Evolutionary conservation across 2,888 invertebrate genomes (phyloP), one percentile per base, ranked within the genome.

Genomic region (Ennomos erosarius): DNA sequence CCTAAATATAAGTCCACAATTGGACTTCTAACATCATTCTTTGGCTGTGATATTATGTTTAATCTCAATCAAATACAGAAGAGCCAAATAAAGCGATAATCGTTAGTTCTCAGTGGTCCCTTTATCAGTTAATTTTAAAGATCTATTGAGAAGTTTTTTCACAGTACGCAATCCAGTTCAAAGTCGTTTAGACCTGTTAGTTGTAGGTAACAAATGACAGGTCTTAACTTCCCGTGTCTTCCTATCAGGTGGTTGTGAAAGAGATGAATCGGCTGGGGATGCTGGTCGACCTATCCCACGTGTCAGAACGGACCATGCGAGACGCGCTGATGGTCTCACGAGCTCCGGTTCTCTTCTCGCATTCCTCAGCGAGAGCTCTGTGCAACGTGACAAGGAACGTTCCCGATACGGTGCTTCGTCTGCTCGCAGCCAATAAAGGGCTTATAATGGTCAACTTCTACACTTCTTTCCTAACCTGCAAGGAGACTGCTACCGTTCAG

Each of bases 211-310:
- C 26, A 26, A 26, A 26, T 26, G 3, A 26, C 26, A 26, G 4
- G 5, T 26, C 5, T 6, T 26, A 26, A 26, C 26, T 26, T 5
- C 6, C 26, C 26, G 26, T 26, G 26, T 26, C 26, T 26, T 26
- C 26, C 26, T 26, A 26, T 26, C 26, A 26, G 96, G 94, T 94
- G 76, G 95, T 97, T 73, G 95, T 97, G 65, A 95, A 95, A 74
- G 97, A 97, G 90, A 97, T 97, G 97, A 97, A 97, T 90, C 95
- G 97, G 3, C 92, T 97, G 62, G 97, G 97, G 33, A 97, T 97
- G 96, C 94, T 97, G 83, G 96, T 97, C 66, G 97, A 98, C 83
- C 86, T 97, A 69, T 96, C 96, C 8, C 96, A 97, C 87, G 97
- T 97, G 52, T 96, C 97, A 8, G 91, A 90, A 93, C 94, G 95